A percentile compares a stretch with the other conserved stretches of the same genome.
phyloP scores from a whole-genome alignment of 1,140 invertebrate species.

The Chironomus striatipennis region DNA sequence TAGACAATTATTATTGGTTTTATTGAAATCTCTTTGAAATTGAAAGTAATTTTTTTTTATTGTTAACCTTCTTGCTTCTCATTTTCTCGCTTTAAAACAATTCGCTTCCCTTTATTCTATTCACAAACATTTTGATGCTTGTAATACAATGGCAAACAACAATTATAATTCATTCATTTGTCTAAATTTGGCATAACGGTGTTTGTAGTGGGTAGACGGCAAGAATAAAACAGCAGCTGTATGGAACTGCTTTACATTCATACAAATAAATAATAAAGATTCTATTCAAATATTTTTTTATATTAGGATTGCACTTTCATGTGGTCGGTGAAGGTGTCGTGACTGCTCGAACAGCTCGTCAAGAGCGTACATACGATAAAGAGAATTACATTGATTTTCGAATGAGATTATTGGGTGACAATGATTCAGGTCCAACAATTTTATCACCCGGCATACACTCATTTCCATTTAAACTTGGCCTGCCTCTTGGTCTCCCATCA shows the following conservation, averaged over 20 bases:
- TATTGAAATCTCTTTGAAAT: not conserved
- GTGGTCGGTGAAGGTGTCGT: constrained; percentile 90
- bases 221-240: too few relatives aligned
- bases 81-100: too few relatives aligned
- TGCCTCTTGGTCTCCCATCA: constrained; percentile 82
- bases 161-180: not conserved
- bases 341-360: constrained; percentile 62
- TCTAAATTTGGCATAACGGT: constrained; percentile 12
- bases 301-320: constrained; percentile 85
- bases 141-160: not conserved
- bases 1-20: constrained; percentile 7
- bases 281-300: not conserved
- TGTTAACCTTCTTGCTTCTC: not conserved
- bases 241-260: not conserved
- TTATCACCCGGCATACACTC: constrained; percentile 91
- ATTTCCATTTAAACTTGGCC: constrained; percentile 87
- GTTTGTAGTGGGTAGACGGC: not conserved
- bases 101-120: not conserved
- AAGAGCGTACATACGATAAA: constrained; percentile 77
- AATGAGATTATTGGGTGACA: constrained; percentile 82
- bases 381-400: constrained; percentile 94
- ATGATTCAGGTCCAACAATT: constrained; percentile 69
- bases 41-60: not conserved
- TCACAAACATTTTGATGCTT: not conserved
- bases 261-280: not conserved